Conservation (phyloP, 1,140 invertebrate genomes). For the Nilaparvata lugens region DNA sequence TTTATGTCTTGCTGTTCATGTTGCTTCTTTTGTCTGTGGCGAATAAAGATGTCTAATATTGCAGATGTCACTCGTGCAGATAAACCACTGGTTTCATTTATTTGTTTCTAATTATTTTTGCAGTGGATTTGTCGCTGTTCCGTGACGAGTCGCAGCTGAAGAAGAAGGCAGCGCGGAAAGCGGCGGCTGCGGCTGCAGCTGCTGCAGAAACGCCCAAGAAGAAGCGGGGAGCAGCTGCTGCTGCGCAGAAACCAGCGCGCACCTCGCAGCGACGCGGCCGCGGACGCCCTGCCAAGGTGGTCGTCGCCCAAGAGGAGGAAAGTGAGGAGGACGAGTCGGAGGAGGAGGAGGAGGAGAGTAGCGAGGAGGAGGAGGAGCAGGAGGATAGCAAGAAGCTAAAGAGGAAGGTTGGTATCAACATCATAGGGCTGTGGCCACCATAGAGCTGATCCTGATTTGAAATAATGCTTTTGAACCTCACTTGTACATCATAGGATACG, state of each 20-base stretch:
- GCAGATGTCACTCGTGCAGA: too few relatives aligned
- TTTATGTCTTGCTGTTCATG: too few relatives aligned
- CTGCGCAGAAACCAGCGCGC: background rate
- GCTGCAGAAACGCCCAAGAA: slow-evolving; percentile 3
- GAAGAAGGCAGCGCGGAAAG: slow-evolving; percentile 34
- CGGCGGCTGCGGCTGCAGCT: background rate
- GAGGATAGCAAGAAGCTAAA: slow-evolving; percentile 1
- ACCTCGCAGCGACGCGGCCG: background rate
- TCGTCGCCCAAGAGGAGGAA: background rate
- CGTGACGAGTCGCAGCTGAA: slow-evolving; percentile 69
- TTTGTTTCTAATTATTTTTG: slow-evolving; percentile 28
- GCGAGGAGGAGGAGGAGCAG: slow-evolving; percentile 11
- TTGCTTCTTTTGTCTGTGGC: too few relatives aligned
- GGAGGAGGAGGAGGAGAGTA: slow-evolving; percentile 6
- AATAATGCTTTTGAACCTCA: too few relatives aligned
- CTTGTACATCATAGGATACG: too few relatives aligned
- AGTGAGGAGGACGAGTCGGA: slow-evolving; percentile 6
- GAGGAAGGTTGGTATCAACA: too few relatives aligned
- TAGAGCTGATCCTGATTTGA: too few relatives aligned
- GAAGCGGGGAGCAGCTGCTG: background rate
- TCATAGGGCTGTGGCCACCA: too few relatives aligned
- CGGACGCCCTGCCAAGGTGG: background rate
- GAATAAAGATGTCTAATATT: too few relatives aligned
- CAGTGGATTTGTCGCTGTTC: slow-evolving; percentile 70
- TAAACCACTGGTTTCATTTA: too few relatives aligned